A percentile compares a stretch with the other conserved stretches of the same genome.
Evolutionary conservation across 2,888 invertebrate species (phyloP).

Genomic region (Eulithis testata): DNA sequence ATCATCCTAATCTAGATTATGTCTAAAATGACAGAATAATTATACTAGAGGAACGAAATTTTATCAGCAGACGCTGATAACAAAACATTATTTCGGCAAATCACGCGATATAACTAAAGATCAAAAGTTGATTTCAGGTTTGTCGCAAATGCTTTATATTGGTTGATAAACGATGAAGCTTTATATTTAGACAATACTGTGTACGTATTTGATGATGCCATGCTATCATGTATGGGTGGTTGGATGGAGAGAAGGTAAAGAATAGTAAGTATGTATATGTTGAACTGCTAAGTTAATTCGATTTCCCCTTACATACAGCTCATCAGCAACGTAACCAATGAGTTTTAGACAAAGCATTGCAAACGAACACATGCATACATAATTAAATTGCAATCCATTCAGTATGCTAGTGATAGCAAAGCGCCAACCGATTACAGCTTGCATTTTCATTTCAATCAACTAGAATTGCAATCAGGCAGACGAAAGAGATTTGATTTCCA

Average conservation of each 20-base stretch:
- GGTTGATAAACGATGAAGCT: too few species aligned
- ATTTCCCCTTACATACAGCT: slow-evolving; percentile 16
- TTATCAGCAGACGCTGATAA: not conserved
- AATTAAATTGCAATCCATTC: slow-evolving; percentile 30
- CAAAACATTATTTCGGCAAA: slow-evolving; percentile 1
- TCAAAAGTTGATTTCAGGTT: not conserved
- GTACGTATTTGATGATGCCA: too few species aligned
- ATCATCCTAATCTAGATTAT: too few species aligned
- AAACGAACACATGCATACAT: slow-evolving; percentile 35
- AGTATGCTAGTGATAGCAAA: slow-evolving; percentile 24
- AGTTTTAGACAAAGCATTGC: slow-evolving; percentile 47
- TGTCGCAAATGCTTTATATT: not conserved
- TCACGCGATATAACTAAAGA: not conserved
- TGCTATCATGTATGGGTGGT: too few species aligned
- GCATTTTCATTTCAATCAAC: slow-evolving; percentile 31
- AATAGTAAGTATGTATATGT: too few species aligned
- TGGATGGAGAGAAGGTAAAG: too few species aligned
- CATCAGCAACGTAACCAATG: slow-evolving; percentile 49
- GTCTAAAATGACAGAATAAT: too few species aligned
- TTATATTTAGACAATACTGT: too few species aligned
- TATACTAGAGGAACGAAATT: too few species aligned
- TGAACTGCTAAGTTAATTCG: not conserved
- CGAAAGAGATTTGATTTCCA: slow-evolving; percentile 31
- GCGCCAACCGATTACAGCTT: slow-evolving; percentile 28
- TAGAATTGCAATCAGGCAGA: slow-evolving; percentile 29